Evolutionary conservation across 2,797 vertebrate genomes (phyloP), one percentile per base, ranked within the genome.

Genomic region (Crenichthys baileyi): DNA sequence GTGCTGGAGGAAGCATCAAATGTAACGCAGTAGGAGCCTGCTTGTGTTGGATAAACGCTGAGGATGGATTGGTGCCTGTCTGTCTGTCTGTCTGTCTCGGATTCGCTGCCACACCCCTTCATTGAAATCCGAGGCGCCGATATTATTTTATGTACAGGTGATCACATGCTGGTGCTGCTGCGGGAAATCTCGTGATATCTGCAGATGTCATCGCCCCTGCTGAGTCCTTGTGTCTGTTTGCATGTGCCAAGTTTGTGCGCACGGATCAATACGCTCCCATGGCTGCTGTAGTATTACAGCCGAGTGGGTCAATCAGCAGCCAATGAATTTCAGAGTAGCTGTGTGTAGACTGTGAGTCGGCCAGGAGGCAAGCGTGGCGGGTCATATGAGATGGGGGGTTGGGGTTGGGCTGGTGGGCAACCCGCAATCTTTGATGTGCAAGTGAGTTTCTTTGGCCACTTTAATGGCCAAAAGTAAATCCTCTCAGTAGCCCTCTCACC

Each of bases 61-160:
- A 36, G 70, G 50, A 55, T 8, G 78, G 3, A 36, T 36, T 36
- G 83, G 82, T 76, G 84, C 36, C 20, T 56, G 81, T 11, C 51
- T 58, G 79, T 61, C 22, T 76, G 84, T 31, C 20, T 56, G 81
- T 11, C 51, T 58, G 79, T 61, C 22, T 82, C 24, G 6, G 55
- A 74, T 79, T 73, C 7, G 63, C 82, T 84, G 93, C 94, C 92
- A 92, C 93, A 92, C 93, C 94, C 93, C 94, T 94, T 87, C 80
- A 60, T 36, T 81, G 65, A 83, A 39, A 77, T 29, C 67, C 55
- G 20, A 75, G 48, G 44, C 77, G 81, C 60, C 7, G 22, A 67
- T 70, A 58, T 72, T 36, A 29, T 60, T 75, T 75, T 53, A 11
- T 1, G 48, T 4, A 56, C 61, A 11, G 29, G 24, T 58, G 68